These are phyloP conservation scores for Formica aserva DNA, from an alignment of 2,888 invertebrate species.

Conservation along the genomic window DNA sequence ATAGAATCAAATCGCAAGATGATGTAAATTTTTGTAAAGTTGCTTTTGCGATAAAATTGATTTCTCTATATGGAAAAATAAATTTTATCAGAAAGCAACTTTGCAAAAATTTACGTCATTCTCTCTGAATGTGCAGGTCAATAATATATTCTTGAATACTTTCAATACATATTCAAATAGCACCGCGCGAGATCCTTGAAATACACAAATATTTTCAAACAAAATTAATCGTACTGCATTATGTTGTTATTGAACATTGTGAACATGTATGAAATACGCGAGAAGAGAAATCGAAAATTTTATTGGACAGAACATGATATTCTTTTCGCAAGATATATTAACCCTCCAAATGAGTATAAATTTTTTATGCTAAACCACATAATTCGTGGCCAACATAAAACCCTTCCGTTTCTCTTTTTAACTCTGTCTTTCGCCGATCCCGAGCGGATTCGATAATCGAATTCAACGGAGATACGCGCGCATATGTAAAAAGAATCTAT, in stretches of 20 bases:
- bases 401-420: background rate
- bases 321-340: background rate
- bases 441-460: background rate
- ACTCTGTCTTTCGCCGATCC: background rate
- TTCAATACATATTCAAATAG: background rate
- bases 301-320: background rate
- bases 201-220: background rate
- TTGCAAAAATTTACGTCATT: conserved; percentile 22
- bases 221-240: background rate
- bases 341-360: background rate
- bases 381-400: background rate
- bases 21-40: conserved; percentile 36
- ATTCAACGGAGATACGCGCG: background rate
- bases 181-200: background rate
- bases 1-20: conserved; percentile 6
- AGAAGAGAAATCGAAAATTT: background rate
- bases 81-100: conserved; percentile 3
- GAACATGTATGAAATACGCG: background rate
- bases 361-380: background rate
- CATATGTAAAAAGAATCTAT: conserved; percentile 37
- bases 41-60: background rate
- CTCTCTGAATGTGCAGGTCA: background rate
- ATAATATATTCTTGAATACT: background rate
- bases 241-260: background rate
- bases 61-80: background rate